These are phyloP conservation scores for Agrenia bidenticulata DNA, from an alignment of 2,888 invertebrate genomes.

Conservation along the genomic window DNA sequence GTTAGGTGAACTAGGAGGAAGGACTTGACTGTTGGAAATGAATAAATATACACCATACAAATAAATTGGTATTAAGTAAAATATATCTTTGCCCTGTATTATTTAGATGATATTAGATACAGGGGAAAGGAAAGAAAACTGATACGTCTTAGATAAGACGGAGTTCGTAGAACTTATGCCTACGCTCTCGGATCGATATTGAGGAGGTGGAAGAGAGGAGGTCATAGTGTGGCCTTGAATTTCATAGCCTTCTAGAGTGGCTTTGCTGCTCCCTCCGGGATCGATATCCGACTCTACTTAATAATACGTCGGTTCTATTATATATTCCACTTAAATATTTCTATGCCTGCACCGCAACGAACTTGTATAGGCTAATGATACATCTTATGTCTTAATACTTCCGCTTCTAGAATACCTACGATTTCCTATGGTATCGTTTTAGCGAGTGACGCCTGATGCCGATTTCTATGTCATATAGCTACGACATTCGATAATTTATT, in stretches of 20 bases:
- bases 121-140: neutral
- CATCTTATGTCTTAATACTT: too few species aligned
- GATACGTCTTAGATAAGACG: slow-evolving; percentile 22
- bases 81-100: neutral
- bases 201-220: slow-evolving; percentile 53
- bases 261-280: slow-evolving; percentile 27
- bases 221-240: slow-evolving; percentile 53
- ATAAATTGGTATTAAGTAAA: neutral
- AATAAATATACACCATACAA: neutral
- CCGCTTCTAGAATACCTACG: too few species aligned
- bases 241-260: slow-evolving; percentile 39
- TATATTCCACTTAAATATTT: too few species aligned
- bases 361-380: too few species aligned
- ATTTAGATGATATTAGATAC: neutral
- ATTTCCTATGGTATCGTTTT: too few species aligned
- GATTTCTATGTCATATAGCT: too few species aligned
- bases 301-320: too few species aligned
- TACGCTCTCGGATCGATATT: slow-evolving; percentile 47
- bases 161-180: slow-evolving; percentile 47
- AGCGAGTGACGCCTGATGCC: too few species aligned
- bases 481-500: too few species aligned
- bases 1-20: too few species aligned
- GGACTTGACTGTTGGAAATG: too few species aligned
- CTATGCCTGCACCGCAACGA: too few species aligned
- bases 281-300: slow-evolving; percentile 40